Conservation (phyloP, 1,140 invertebrate species). For the Rhopalosiphum padi region DNA sequence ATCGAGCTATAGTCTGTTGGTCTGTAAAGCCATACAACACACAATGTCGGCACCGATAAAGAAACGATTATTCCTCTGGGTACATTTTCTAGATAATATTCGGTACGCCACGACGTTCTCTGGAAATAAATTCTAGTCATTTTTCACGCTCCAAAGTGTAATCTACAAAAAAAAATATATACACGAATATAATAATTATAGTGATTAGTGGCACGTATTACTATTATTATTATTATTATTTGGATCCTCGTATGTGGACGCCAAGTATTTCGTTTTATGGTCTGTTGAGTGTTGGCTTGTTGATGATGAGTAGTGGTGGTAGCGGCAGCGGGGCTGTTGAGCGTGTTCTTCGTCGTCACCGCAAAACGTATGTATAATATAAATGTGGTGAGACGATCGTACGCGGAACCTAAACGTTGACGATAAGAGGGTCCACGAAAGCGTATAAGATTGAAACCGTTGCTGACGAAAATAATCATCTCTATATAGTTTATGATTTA, state of each 20-base stretch:
- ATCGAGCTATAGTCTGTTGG: background rate
- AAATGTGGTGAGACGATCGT: background rate
- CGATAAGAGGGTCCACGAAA: background rate
- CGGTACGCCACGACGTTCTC: background rate
- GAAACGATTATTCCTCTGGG: background rate
- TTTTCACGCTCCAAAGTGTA: background rate
- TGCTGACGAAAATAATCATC: background rate
- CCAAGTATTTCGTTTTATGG: constrained; percentile 19
- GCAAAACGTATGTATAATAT: background rate
- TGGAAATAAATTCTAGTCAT: constrained; percentile 10
- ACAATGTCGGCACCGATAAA: background rate
- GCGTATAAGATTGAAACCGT: background rate
- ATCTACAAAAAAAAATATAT: background rate
- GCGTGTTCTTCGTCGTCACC: background rate
- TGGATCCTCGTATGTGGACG: background rate
- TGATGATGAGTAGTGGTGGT: background rate
- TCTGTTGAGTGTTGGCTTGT: constrained; percentile 1
- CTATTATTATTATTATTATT: background rate
- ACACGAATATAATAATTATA: background rate
- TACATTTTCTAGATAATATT: background rate
- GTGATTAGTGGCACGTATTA: background rate
- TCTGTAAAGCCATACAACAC: background rate
- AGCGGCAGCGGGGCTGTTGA: background rate
- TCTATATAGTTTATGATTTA: background rate
- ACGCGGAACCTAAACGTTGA: background rate